Evolutionary conservation across 2,888 invertebrate species (phyloP), one percentile per base, ranked within the genome.

Genomic region (Lithophane socia): DNA sequence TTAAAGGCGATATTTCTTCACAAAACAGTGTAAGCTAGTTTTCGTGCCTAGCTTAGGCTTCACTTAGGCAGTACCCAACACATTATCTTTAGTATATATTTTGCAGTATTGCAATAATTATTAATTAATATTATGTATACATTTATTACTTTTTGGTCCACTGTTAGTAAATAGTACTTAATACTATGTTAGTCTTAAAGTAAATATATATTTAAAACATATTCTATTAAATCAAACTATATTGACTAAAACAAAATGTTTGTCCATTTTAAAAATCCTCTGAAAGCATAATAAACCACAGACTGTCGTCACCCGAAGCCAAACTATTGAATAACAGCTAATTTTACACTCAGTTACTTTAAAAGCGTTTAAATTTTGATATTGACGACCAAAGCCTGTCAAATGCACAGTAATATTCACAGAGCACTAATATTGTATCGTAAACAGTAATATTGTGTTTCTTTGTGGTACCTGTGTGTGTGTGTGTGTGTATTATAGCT

Each of bases 291-390:
- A 52, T 63, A 56, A 63, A 74, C 49, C 65, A 66, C 75, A 76
- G 16, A 60, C 16, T 67, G 49, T 70, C 58, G 18, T 47, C 56
- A 16, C 86, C 82, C 79, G 49, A n/a, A 66, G 67, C 72, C 77
- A 77, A 29, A 86, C 65, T 80, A 87, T 91, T 93, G 90, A 92
- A 94, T 93, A 92, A 91, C 89, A 92, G 90, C 92, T 93, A 94
- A 95, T 95, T 95, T 94, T 93, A 94, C 94, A 95, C 91, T 90
- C 88, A 90, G 90, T 93, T 92, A 88, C 90, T 92, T 88, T 89
- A 92, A 93, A 94, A 93, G 92, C 91, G 91, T 93, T 93, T 92
- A 92, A 92, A 92, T 94, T 91, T 92, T 92, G 91, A 92, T 93
- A 93, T 92, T 89, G 92, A 92, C 91, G 90, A 88, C 87, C 79